phyloP scores from a whole-genome alignment of 2,888 invertebrate species.

The Notocelia uddmanniana region DNA sequence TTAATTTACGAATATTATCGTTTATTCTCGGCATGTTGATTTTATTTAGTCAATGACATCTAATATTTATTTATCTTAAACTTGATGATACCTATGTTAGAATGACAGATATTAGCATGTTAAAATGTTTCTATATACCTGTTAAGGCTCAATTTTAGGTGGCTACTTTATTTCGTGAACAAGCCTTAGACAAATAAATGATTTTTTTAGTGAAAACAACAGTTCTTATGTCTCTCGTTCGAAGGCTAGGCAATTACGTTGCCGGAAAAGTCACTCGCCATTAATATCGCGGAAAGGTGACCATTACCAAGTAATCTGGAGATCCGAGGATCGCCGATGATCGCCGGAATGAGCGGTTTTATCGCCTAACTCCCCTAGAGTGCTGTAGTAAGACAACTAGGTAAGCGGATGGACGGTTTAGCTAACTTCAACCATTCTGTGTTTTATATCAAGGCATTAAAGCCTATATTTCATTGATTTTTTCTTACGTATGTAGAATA shows the following conservation, averaged over 20 bases:
- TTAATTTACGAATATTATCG: too few species aligned
- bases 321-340: conserved; percentile 57
- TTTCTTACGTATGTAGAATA: neutral
- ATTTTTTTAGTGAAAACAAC: neutral
- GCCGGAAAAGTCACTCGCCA: conserved; percentile 33
- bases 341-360: conserved; percentile 55
- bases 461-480: neutral
- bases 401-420: conserved; percentile 3
- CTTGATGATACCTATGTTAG: too few species aligned
- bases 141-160: too few species aligned
- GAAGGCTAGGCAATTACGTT: neutral
- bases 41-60: too few species aligned
- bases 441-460: neutral
- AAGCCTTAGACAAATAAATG: too few species aligned
- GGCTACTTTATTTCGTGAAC: too few species aligned
- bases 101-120: too few species aligned
- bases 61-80: too few species aligned
- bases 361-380: conserved; percentile 55
- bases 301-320: conserved; percentile 61
- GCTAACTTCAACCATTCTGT: neutral
- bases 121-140: too few species aligned
- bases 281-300: conserved; percentile 66
- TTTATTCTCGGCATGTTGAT: too few species aligned
- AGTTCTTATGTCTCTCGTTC: neutral
- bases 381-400: conserved; percentile 37